These are phyloP conservation scores for Agelaius phoeniceus DNA, from an alignment of 2,113 vertebrate genomes.

Conservation along the genomic window DNA sequence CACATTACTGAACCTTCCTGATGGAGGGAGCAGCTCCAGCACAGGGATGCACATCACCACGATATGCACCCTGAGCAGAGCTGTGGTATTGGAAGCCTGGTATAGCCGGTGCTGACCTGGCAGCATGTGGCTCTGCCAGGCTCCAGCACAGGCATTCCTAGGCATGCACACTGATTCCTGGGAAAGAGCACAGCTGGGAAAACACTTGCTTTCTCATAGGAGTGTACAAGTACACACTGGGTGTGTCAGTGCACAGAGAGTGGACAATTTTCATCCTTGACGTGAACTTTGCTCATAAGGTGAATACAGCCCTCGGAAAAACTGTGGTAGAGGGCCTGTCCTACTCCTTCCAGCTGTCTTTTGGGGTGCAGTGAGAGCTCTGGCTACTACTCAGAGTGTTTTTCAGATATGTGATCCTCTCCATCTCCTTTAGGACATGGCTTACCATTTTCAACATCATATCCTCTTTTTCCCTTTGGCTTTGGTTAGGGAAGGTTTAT, in stretches of 20 bases:
- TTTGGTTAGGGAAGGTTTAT: not conserved
- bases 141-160: not conserved
- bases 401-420: not conserved
- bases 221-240: rapidly evolving
- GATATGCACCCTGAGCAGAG: not conserved
- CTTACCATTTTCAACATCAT: not conserved
- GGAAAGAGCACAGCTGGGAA: rapidly evolving
- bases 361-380: not conserved
- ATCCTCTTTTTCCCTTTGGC: not conserved
- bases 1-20: not conserved
- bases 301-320: not conserved
- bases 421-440: not conserved
- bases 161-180: not conserved
- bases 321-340: not conserved
- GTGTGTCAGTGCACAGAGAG: not conserved
- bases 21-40: rapidly evolving
- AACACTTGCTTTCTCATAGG: rapidly evolving
- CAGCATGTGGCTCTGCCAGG: not conserved
- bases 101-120: rapidly evolving
- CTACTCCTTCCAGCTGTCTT: not conserved
- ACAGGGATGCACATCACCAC: not conserved
- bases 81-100: not conserved
- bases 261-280: rapidly evolving
- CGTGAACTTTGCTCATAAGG: rapidly evolving
- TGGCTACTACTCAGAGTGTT: rapidly evolving